Conservation (phyloP, 2,113 vertebrate genomes). For the Phyllostomus hastatus region DNA sequence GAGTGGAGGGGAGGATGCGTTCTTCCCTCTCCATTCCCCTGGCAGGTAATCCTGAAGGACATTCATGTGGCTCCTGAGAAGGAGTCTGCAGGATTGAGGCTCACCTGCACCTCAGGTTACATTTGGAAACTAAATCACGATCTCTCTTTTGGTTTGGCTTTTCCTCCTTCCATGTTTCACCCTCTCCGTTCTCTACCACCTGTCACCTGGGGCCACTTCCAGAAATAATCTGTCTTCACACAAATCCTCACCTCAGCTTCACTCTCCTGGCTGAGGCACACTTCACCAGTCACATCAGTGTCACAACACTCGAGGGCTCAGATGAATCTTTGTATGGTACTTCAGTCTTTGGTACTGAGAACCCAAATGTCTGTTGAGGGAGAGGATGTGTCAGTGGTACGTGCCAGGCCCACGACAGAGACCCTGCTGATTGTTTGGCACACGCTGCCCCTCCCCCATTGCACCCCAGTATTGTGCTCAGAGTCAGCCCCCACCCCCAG, state of each 20-base stretch:
- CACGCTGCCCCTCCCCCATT: background rate
- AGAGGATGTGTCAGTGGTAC: too few species aligned
- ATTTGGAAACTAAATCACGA: background rate
- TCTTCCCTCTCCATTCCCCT: background rate
- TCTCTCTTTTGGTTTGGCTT: background rate
- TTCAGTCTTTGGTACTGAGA: background rate
- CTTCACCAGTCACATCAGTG: fast-evolving
- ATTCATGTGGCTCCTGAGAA: background rate
- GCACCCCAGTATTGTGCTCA: fast-evolving
- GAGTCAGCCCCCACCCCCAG: background rate
- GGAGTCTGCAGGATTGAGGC: too few species aligned
- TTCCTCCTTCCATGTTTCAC: background rate
- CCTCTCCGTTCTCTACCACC: background rate
- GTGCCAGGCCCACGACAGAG: background rate
- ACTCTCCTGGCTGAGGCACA: background rate
- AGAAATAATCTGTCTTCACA: background rate
- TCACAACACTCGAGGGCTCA: background rate
- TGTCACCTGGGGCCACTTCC: background rate
- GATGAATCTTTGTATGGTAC: background rate
- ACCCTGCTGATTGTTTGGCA: fast-evolving
- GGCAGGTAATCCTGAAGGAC: too few species aligned
- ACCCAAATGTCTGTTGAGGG: background rate
- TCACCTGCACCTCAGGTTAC: background rate
- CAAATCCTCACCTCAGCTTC: background rate
- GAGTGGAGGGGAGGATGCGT: too few species aligned